These are phyloP conservation scores for Portunus trituberculatus DNA, from an alignment of 1,140 invertebrate genomes.

Conservation along the genomic window DNA sequence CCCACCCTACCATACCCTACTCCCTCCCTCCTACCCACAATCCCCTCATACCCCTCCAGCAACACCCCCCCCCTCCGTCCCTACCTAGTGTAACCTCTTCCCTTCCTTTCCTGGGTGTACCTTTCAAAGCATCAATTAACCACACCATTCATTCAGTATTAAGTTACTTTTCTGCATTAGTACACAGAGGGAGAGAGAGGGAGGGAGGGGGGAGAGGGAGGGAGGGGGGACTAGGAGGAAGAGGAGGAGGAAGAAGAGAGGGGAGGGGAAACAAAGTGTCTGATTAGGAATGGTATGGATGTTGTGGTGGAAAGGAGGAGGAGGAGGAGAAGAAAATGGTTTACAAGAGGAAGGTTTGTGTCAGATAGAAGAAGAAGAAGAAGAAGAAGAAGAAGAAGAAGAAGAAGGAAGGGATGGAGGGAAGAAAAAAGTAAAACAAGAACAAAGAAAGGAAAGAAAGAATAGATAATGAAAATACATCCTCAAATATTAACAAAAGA, in stretches of 20 bases:
- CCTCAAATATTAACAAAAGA: no score
- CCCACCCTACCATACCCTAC: no score
- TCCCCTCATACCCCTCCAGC: neutral
- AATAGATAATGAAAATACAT: neutral
- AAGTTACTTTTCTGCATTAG: no score
- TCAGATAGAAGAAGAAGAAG: neutral
- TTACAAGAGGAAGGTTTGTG: neutral
- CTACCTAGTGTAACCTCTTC: no score
- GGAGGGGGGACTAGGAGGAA: neutral
- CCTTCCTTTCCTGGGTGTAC: no score
- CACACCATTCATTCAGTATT: no score
- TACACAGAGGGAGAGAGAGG: neutral
- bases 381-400: neutral
- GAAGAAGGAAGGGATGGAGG: neutral
- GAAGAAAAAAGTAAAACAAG: neutral
- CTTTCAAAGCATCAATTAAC: no score
- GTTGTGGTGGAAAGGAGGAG: neutral
- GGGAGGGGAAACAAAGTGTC: neutral
- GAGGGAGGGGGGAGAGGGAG: neutral
- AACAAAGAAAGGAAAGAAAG: neutral
- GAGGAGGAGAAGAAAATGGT: neutral
- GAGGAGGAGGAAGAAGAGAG: neutral
- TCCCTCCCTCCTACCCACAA: neutral
- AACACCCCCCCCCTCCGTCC: neutral
- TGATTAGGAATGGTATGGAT: neutral